Evolutionary conservation across 1,140 invertebrate genomes (phyloP), one percentile per base, ranked within the genome.

Genomic region (Apis laboriosa): DNA sequence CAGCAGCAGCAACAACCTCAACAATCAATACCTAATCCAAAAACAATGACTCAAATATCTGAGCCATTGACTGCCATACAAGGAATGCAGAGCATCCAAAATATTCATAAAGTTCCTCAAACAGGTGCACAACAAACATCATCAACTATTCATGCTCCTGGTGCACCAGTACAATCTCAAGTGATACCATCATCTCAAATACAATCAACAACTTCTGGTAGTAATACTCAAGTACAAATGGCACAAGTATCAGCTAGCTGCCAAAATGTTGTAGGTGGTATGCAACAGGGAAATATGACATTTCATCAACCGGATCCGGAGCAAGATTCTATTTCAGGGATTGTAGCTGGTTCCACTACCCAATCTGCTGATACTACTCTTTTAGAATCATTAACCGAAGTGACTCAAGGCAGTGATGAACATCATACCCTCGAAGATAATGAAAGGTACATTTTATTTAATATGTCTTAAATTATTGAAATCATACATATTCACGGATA

Each of bases 341-440:
- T 92, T 53, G 86, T 91, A 61, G 73, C 89, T 67, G 73, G 84
- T 24, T 84, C 84, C 12, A 72, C 83, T 1, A 70, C 85, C 34
- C 90, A 92, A 72, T 90, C 92, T 0, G 90, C 92, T 21, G 92
- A 94, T 53, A 88, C 91, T 7, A 91, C 92, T 13, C 92, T 94
- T 0, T 88, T 94, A 9, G 94, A 95, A 76, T 94, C 93, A 53
- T 91, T 95, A 11, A 91, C 92, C 2, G 94, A 94, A 88, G 94
- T 94, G 24, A 94, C 93, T 53, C 93, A 94, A 72, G 87, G 90
- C 58, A 89, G 80, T n/a, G 94, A 95, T 67, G 93, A 94, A 75
- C 90, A 92, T 49, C 94, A 94, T 51, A 90, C 94, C 77, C 94
- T 94, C 74, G 96, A 96, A 90, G 95, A 95, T 91, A 95, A 95